Evolutionary conservation across 2,113 vertebrate species (phyloP).

Genomic region (Ammodramus savannarum): DNA sequence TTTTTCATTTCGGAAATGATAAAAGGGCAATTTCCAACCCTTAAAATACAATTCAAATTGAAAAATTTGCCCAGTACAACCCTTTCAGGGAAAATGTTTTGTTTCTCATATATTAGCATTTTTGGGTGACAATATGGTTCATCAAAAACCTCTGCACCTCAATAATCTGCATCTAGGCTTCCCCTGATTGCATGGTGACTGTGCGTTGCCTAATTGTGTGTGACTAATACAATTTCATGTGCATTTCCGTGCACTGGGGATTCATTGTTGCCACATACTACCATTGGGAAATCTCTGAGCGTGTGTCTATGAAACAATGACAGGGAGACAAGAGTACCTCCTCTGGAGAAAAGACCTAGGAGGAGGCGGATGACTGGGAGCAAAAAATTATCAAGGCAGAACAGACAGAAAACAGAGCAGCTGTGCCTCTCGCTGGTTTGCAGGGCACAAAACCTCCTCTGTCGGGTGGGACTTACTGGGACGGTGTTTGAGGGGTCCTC

Average conservation of each 20-base stretch:
- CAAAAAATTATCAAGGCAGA: slow-evolving; percentile 7
- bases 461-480: background rate
- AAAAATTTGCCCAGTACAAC: background rate
- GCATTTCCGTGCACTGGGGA: slow-evolving; percentile 59
- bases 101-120: background rate
- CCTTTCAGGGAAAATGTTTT: background rate
- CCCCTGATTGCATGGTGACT: slow-evolving; percentile 40
- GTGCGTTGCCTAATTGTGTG: slow-evolving; percentile 55
- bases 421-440: background rate
- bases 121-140: slow-evolving; percentile 13
- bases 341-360: slow-evolving; percentile 33
- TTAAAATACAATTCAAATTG: slow-evolving; percentile 4
- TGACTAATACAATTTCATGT: slow-evolving; percentile 68
- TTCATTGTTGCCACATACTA: slow-evolving; percentile 64
- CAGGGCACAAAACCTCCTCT: background rate
- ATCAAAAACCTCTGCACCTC: slow-evolving; percentile 44
- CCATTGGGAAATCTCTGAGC: slow-evolving; percentile 55
- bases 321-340: slow-evolving; percentile 44
- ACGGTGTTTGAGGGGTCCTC: background rate
- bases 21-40: slow-evolving; percentile 2
- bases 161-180: slow-evolving; percentile 21
- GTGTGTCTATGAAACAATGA: slow-evolving; percentile 56
- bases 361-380: slow-evolving; percentile 20
- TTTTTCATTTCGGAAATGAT: slow-evolving; percentile 2
- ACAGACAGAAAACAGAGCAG: background rate